A percentile compares a stretch with the other conserved stretches of the same genome.
phyloP scores from a whole-genome alignment of 2,113 vertebrate species.

The Onychorhynchus coronatus region DNA sequence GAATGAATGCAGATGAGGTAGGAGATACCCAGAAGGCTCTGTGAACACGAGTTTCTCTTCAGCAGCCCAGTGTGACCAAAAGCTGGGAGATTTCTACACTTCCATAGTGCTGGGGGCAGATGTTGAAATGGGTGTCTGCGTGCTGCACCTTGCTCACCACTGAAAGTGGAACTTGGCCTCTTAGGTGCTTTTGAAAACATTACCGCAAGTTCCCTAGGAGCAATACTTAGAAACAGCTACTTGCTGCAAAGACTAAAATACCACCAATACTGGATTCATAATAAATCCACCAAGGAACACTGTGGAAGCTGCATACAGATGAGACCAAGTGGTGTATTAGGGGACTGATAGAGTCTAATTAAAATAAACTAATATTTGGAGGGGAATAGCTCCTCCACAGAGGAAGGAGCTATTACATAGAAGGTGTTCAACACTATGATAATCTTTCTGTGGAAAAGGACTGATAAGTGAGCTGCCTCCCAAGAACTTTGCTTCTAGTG shows the following conservation, averaged over 20 bases:
- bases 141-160: not conserved
- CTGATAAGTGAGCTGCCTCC: not conserved
- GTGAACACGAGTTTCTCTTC: not conserved
- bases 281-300: not conserved
- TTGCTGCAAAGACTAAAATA: not conserved
- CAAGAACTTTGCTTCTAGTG: not conserved
- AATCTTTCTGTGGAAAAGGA: not conserved
- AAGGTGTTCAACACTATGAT: not conserved
- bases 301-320: not conserved
- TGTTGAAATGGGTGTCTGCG: not conserved
- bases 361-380: conserved; percentile 8
- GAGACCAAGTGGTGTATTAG: not conserved
- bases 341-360: not conserved
- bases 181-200: not conserved
- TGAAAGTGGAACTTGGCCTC: not conserved
- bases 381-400: not conserved
- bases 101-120: not conserved
- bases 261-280: not conserved
- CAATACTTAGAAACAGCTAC: not conserved
- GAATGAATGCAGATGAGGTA: conserved; percentile 28
- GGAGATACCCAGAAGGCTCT: conserved; percentile 16
- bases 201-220: not conserved
- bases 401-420: not conserved
- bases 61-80: not conserved
- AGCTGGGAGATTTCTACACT: not conserved